These are phyloP conservation scores for Allacma fusca DNA, from an alignment of 2,888 invertebrate genomes.

Conservation along the genomic window DNA sequence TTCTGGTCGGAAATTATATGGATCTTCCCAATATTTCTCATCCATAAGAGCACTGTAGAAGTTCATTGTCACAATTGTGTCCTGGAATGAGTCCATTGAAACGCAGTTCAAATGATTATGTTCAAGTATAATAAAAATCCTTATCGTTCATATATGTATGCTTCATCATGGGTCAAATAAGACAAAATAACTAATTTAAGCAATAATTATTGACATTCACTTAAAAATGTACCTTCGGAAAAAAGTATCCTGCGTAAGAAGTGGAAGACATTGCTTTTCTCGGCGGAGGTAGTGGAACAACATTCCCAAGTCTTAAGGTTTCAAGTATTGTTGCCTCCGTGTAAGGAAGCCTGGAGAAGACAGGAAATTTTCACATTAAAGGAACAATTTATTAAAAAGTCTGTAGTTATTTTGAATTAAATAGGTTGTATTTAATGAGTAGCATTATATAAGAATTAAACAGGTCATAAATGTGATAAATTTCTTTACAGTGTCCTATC, in stretches of 20 bases:
- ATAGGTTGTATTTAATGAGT: too few species aligned
- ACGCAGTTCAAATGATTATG: too few species aligned
- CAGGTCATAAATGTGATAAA: too few species aligned
- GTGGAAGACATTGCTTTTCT: slow-evolving; percentile 14
- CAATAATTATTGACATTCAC: too few species aligned
- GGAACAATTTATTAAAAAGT: background rate
- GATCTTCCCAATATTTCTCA: slow-evolving; percentile 32
- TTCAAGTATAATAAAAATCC: too few species aligned
- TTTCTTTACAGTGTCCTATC: slow-evolving; percentile 30
- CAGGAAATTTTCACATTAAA: background rate
- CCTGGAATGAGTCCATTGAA: slow-evolving; percentile 10
- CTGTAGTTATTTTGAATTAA: too few species aligned
- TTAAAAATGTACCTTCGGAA: slow-evolving; percentile 38
- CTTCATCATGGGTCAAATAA: too few species aligned
- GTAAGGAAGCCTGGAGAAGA: slow-evolving; percentile 34
- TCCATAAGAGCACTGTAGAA: slow-evolving; percentile 27
- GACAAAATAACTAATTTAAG: too few species aligned
- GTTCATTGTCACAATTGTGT: slow-evolving; percentile 28
- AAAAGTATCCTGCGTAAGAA: slow-evolving; percentile 19
- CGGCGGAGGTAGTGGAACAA: slow-evolving; percentile 40
- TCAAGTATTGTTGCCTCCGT: slow-evolving; percentile 36
- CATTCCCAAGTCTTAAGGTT: slow-evolving; percentile 19
- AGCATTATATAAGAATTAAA: too few species aligned
- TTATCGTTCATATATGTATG: too few species aligned
- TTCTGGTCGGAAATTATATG: slow-evolving; percentile 24